These are phyloP conservation scores for Andricus curvator DNA, from an alignment of 2,888 invertebrate species.

Conservation along the genomic window DNA sequence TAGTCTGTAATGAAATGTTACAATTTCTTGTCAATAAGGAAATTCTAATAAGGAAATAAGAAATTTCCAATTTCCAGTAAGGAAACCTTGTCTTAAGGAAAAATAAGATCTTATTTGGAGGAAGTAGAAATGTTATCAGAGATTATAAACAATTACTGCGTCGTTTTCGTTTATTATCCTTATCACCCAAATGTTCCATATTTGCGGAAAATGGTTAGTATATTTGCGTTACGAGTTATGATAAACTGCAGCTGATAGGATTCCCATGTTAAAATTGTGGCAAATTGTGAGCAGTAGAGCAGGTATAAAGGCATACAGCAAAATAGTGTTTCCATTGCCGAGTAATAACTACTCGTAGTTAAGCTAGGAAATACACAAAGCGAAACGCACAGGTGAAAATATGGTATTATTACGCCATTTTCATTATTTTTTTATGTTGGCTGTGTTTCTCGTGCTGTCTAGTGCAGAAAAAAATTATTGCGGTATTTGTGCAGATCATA, in stretches of 20 bases:
- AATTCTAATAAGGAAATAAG: no score
- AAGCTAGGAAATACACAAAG: background rate
- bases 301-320: background rate
- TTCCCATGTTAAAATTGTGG: background rate
- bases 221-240: no score
- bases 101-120: background rate
- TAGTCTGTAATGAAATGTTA: background rate
- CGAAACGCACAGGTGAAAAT: background rate
- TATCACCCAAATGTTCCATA: background rate
- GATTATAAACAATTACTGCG: background rate
- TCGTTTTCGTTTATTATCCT: background rate
- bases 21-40: background rate
- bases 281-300: background rate
- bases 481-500: background rate
- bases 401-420: background rate
- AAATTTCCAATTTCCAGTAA: no score
- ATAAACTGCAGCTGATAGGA: conserved; percentile 1
- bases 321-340: background rate
- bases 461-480: background rate
- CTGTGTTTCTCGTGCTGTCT: background rate
- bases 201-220: background rate
- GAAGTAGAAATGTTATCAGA: background rate
- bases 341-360: background rate
- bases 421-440: background rate
- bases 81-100: background rate